Evolutionary conservation across 2,797 vertebrate species (phyloP), one percentile per base, ranked within the genome.

Genomic region (Gambusia yucatana): DNA sequence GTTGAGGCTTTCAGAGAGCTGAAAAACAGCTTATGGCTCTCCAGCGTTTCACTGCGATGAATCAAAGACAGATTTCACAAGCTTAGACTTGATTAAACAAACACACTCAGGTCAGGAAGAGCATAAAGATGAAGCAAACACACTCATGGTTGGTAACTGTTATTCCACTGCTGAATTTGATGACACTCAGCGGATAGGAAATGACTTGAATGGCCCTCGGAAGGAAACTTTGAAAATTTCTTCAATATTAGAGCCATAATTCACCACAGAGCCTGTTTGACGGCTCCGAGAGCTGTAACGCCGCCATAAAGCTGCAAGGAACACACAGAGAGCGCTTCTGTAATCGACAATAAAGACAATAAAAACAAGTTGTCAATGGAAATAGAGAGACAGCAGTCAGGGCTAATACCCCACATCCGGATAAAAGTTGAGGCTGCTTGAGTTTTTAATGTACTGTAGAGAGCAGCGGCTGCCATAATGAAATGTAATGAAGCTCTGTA

Each of bases 311-410:
- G 82, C 91, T 81, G 78, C 84, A 87, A 88, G 78, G 86, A 93
- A 93, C 90, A 82, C 87, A 87, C 83, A 79, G 61, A 86, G 72
- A 84, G 85, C 76, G 73, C 73, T 81, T 81, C 86, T 79, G 87
- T 92, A 93, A 93, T 92, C 84, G 92, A 90, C 91, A 90, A 93
- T 93, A 93, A 93, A 92, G 90, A 88, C 90, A 89, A 91, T 93
- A 92, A 94, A 91, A 91, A 88, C 88, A 86, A 90, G 77, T 87
- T 88, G 89, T 90, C 86, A 89, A 86, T 88, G 85, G 84, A 91
- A 84, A 90, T 84, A 83, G 78, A 83, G 82, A 87, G 89, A 84
- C 55, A 76, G 87, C 86, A 84, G 92, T 90, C 88, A 76, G 71
- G 13, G 77, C 82, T 93, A 92, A 93, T 93, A 92, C 89, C 87